These are phyloP conservation scores for Falco naumanni DNA, from an alignment of 2,797 vertebrate genomes.

Conservation along the genomic window DNA sequence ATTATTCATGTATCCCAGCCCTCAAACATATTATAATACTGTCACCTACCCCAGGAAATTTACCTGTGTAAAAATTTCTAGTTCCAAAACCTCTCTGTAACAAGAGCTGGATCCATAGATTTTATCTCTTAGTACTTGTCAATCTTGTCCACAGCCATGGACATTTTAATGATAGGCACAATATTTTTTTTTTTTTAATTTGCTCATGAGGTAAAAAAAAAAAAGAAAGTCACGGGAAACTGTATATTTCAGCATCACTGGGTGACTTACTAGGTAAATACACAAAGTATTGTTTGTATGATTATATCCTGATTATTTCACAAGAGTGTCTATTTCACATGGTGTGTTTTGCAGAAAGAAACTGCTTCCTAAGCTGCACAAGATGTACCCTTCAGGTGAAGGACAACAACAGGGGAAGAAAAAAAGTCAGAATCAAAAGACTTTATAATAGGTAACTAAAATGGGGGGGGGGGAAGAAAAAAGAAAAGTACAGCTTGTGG, in stretches of 20 bases:
- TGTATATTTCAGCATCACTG: neutral
- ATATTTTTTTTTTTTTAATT: neutral
- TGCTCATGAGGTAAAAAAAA: neutral
- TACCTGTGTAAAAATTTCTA: neutral
- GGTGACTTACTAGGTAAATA: neutral
- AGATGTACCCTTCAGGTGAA: neutral
- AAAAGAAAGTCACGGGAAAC: neutral
- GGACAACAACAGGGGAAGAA: neutral
- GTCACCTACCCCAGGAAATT: neutral
- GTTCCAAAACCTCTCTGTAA: neutral
- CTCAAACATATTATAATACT: neutral
- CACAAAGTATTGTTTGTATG: neutral
- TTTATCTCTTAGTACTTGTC: neutral
- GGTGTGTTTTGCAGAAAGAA: neutral
- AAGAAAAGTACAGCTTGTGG: accelerated
- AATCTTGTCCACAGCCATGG: neutral
- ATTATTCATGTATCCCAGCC: neutral
- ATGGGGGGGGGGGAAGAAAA: accelerated
- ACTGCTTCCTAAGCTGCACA: neutral
- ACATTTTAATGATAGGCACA: neutral
- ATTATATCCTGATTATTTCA: neutral
- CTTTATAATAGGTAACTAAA: neutral
- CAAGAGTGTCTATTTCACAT: neutral
- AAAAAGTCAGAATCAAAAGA: neutral
- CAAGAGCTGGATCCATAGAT: neutral